Percentiles rank a stretch among this genome's conserved stretches.
Conservation (phyloP, 2,113 vertebrate species). For the Etia nguti region DNA sequence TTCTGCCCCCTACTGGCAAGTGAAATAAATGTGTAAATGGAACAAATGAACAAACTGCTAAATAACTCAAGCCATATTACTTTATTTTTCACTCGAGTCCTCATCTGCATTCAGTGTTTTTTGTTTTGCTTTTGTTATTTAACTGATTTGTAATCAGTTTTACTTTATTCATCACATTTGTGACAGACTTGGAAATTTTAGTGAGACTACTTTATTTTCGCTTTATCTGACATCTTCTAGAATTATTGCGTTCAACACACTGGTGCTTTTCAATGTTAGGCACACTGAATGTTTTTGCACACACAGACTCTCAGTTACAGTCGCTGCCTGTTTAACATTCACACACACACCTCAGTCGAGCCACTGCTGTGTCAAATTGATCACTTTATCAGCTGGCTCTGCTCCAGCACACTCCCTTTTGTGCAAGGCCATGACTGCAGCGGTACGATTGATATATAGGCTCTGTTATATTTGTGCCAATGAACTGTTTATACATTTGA, state of each 20-base stretch:
- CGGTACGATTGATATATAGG: neutral
- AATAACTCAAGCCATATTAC: neutral
- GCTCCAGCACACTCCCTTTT: slow-evolving; percentile 10
- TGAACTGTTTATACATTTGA: neutral
- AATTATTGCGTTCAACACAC: neutral
- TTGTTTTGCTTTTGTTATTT: rapidly evolving
- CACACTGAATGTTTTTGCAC: neutral
- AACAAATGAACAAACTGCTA: neutral
- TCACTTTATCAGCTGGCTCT: slow-evolving; percentile 14
- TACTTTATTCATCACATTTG: neutral
- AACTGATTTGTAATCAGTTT: neutral
- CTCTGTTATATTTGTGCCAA: neutral
- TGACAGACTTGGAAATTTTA: neutral
- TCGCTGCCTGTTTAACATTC: neutral
- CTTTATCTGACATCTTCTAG: neutral
- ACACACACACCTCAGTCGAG: neutral
- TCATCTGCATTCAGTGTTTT: neutral
- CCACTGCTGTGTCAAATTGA: slow-evolving; percentile 31
- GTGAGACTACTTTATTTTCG: neutral
- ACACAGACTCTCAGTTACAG: neutral
- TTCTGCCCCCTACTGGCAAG: neutral
- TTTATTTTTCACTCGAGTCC: neutral
- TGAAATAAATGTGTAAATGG: neutral
- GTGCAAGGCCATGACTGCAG: neutral
- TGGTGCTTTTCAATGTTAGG: neutral